phyloP scores from a whole-genome alignment of 2,113 vertebrate species.

The Nothocercus julius region DNA sequence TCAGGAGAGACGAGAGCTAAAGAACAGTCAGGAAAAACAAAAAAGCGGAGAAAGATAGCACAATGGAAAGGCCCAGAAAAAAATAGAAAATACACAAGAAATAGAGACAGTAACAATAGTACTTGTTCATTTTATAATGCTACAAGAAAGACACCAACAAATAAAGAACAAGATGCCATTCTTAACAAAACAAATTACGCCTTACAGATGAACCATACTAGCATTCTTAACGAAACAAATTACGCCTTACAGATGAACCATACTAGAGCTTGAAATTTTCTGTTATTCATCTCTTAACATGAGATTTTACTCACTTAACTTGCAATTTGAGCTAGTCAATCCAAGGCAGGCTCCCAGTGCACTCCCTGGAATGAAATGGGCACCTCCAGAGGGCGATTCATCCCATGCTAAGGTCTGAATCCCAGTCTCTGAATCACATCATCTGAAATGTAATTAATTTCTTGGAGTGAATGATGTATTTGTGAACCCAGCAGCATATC shows the following conservation, averaged over 20 bases:
- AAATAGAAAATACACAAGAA: conserved; percentile 20
- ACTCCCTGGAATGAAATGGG: background rate
- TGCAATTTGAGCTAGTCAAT: background rate
- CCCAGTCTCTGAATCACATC: background rate
- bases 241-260: background rate
- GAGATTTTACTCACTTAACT: background rate
- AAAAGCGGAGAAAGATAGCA: background rate
- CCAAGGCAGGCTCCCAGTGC: background rate
- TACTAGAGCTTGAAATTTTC: background rate
- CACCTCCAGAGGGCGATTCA: conserved; percentile 60
- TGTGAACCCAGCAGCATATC: background rate
- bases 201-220: background rate
- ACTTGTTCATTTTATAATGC: background rate
- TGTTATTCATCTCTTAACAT: background rate
- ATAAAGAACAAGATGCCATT: background rate
- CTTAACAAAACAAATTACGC: background rate
- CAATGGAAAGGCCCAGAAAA: conserved; percentile 18
- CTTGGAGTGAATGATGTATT: background rate
- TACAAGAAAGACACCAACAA: background rate
- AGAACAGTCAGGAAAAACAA: background rate
- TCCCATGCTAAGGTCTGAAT: background rate
- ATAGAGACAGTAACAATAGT: background rate
- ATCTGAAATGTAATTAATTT: background rate
- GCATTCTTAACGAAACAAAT: background rate
- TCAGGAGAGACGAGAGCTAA: no score